These are phyloP conservation scores for Cyprinodon variegatus DNA, from an alignment of 2,113 vertebrate species.

Conservation along the genomic window DNA sequence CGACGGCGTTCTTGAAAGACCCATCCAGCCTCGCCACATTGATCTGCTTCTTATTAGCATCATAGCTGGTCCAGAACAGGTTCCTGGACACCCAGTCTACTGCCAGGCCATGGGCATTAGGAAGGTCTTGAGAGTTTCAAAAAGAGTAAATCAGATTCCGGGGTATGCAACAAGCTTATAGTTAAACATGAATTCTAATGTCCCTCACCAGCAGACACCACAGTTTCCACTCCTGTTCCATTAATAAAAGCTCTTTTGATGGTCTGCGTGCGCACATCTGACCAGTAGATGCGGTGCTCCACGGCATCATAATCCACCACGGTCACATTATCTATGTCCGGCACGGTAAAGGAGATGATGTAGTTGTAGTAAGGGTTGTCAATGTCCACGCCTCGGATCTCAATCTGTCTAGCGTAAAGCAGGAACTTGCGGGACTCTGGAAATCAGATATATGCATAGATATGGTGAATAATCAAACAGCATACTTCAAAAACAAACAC, in stretches of 20 bases:
- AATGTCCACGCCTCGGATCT: constrained; percentile 95
- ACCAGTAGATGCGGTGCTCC: constrained; percentile 98
- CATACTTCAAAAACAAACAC: too few species aligned
- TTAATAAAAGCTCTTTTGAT: constrained; percentile 98
- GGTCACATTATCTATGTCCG: constrained; percentile 95
- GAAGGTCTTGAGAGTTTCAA: constrained; percentile 82
- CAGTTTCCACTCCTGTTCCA: constrained; percentile 93
- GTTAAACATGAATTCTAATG: not conserved
- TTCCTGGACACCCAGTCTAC: constrained; percentile 98
- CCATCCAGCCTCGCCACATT: constrained; percentile 94
- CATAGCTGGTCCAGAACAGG: constrained; percentile 97
- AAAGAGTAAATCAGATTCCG: not conserved
- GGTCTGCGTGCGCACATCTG: constrained; percentile 94
- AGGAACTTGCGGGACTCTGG: constrained; percentile 95
- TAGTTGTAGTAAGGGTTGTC: constrained; percentile 98
- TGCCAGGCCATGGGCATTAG: constrained; percentile 92
- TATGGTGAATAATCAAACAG: not conserved
- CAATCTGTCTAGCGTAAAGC: constrained; percentile 96
- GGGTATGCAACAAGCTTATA: not conserved
- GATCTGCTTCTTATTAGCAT: constrained; percentile 96
- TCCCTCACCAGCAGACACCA: constrained; percentile 80
- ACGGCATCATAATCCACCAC: constrained; percentile 93
- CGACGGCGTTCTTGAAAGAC: constrained; percentile 95
- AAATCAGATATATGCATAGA: not conserved
- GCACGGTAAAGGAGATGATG: constrained; percentile 99